Percentiles rank a stretch among this genome's conserved stretches.
Evolutionary conservation across 2,113 vertebrate genomes (phyloP).

Genomic region (Archilochus colubris): DNA sequence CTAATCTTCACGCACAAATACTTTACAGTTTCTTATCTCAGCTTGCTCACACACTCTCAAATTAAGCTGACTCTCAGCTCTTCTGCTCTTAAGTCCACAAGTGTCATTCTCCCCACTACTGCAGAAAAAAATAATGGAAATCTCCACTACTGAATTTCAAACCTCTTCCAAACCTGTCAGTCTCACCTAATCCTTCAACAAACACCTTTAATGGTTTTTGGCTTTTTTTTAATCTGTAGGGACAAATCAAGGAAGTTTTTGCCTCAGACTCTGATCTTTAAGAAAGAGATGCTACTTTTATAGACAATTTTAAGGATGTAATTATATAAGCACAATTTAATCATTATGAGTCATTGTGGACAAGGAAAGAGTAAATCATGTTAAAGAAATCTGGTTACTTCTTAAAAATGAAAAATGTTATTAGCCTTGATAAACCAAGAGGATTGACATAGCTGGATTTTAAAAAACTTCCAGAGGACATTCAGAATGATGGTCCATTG

Average conservation of each 20-base stretch:
- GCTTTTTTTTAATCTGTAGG: background rate
- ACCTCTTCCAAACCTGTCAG: background rate
- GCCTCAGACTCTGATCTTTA: background rate
- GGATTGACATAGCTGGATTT: background rate
- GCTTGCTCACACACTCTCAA: background rate
- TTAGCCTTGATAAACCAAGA: slow-evolving; percentile 26
- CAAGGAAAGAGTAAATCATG: slow-evolving; percentile 37
- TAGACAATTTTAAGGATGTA: background rate
- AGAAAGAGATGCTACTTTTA: slow-evolving; percentile 4
- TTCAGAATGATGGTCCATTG: background rate
- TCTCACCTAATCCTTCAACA: background rate
- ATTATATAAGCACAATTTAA: slow-evolving; percentile 36
- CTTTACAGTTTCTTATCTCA: background rate
- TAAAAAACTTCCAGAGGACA: background rate
- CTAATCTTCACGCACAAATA: background rate
- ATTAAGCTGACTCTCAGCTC: background rate
- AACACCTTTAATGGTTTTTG: background rate
- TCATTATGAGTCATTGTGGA: slow-evolving; percentile 44
- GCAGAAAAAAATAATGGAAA: background rate
- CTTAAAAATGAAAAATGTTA: slow-evolving; percentile 31
- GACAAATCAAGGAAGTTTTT: background rate
- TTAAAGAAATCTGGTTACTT: slow-evolving; percentile 50
- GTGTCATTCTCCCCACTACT: background rate
- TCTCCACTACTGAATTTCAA: background rate
- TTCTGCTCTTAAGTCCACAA: background rate